These are phyloP conservation scores for Theonella swinhoei DNA, from an alignment of 37 sponge, comb jelly and placozoan species.

Conservation along the genomic window DNA sequence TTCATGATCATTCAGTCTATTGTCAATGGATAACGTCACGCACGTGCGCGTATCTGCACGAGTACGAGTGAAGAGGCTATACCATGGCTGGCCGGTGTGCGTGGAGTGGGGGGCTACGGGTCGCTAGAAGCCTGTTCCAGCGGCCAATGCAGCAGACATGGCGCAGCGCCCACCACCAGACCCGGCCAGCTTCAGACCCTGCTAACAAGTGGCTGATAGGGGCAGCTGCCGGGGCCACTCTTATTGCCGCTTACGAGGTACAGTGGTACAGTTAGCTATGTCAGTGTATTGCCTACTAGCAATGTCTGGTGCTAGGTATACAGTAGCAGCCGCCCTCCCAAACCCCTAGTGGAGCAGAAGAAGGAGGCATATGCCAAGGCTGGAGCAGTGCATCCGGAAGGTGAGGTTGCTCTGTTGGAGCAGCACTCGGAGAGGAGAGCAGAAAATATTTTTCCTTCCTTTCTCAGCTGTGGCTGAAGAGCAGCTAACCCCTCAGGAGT, in stretches of 20 bases:
- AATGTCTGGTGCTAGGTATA: background rate
- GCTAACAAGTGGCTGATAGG: background rate
- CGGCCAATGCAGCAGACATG: too few relatives aligned
- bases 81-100: too few relatives aligned
- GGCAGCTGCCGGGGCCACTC: background rate
- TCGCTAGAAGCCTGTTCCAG: too few relatives aligned
- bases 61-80: too few relatives aligned
- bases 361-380: constrained; percentile 22
- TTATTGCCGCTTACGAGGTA: background rate
- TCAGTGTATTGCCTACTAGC: background rate
- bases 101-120: too few relatives aligned
- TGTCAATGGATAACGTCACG: background rate
- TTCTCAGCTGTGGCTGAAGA: background rate
- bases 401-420: constrained; percentile 5
- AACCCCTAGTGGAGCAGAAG: background rate
- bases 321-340: background rate
- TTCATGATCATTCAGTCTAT: background rate
- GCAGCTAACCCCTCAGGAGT: background rate
- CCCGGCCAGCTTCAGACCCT: too few relatives aligned
- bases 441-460: background rate
- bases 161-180: too few relatives aligned
- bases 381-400: constrained; percentile 59
- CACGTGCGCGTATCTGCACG: background rate
- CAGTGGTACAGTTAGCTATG: background rate
- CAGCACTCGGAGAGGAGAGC: background rate